Evolutionary conservation across 2,797 vertebrate genomes (phyloP).

Genomic region (Sternarchorhynchus goeldii): DNA sequence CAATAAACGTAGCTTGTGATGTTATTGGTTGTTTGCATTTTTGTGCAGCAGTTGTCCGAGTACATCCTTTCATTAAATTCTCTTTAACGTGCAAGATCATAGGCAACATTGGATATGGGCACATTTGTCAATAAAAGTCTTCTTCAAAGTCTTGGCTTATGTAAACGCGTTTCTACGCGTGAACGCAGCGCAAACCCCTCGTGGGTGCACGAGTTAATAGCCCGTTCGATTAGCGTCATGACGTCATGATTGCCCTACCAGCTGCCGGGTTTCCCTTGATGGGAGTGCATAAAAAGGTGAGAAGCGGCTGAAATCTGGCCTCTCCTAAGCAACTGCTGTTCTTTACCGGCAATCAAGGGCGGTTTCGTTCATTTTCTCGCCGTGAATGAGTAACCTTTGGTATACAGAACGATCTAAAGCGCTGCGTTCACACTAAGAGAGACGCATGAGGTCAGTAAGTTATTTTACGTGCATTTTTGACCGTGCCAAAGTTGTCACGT

Average conservation of each 20-base stretch:
- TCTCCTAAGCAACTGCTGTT: slow-evolving; percentile 49
- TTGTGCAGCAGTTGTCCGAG: not conserved
- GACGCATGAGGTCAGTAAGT: slow-evolving; percentile 63
- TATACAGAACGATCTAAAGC: slow-evolving; percentile 17
- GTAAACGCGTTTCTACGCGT: no score
- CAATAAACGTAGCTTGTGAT: slow-evolving; percentile 84
- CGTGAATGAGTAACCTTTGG: slow-evolving; percentile 39
- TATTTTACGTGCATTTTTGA: not conserved
- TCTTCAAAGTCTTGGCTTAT: not conserved
- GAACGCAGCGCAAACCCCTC: no score
- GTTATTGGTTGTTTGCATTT: slow-evolving; percentile 57
- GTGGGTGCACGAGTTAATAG: not conserved
- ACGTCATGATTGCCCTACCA: slow-evolving; percentile 60
- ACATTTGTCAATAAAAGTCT: not conserved
- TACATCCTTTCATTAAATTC: not conserved
- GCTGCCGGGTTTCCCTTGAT: slow-evolving; percentile 42
- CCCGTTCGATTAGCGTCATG: slow-evolving; percentile 27
- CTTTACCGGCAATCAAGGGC: slow-evolving; percentile 28
- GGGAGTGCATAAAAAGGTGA: slow-evolving; percentile 58
- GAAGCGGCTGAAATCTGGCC: slow-evolving; percentile 25
- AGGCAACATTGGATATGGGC: not conserved
- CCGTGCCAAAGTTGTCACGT: not conserved
- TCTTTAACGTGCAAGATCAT: not conserved
- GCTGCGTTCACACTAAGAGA: slow-evolving; percentile 27
- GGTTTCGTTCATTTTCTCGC: not conserved